These are phyloP conservation scores for Pollenia griseotomentosa DNA, from an alignment of 2,888 invertebrate genomes.

Conservation along the genomic window DNA sequence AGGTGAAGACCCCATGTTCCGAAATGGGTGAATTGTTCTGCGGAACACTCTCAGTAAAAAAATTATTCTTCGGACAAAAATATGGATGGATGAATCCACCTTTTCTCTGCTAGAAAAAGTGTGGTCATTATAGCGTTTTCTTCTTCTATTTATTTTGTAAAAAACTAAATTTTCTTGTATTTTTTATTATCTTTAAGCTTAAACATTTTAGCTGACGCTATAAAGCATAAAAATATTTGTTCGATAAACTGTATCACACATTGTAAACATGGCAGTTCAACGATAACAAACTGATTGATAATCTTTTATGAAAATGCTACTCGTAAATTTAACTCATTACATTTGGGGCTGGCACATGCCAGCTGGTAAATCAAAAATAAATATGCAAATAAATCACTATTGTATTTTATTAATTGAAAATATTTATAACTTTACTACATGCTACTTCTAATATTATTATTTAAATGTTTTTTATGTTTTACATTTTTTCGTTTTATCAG, in stretches of 20 bases:
- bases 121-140: no score
- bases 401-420: background rate
- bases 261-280: background rate
- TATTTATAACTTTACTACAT: conserved; percentile 2
- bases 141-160: no score
- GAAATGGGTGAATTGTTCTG: no score
- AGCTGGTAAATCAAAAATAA: background rate
- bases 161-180: no score
- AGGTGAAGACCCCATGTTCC: no score
- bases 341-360: background rate
- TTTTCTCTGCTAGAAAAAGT: no score
- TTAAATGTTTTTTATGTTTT: background rate
- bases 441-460: background rate
- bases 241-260: no score
- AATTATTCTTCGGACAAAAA: no score
- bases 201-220: background rate
- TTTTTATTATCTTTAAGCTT: no score
- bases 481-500: background rate
- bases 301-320: background rate
- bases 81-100: no score
- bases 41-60: no score
- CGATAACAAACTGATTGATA: background rate
- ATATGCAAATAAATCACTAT: background rate
- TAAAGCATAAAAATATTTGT: no score
- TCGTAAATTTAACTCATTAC: background rate